Conservation (phyloP, 2,113 vertebrate species). For the Saiga tatarica region DNA sequence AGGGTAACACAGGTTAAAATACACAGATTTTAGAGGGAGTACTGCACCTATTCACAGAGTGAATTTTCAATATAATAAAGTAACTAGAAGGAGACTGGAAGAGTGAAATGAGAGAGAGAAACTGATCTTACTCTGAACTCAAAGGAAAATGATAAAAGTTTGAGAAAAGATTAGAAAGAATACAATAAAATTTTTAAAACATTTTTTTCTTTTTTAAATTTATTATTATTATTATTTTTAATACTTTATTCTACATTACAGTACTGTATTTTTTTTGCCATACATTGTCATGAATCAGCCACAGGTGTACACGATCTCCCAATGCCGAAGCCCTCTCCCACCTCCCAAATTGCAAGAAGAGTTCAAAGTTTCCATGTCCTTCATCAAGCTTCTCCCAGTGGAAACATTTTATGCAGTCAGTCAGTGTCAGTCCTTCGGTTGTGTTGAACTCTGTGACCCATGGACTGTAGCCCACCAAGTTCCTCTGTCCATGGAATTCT, state of each 20-base stretch:
- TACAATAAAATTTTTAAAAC: not conserved
- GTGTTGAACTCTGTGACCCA: not conserved
- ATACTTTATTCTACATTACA: no score
- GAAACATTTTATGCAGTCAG: not conserved
- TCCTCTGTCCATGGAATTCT: not conserved
- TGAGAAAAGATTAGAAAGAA: not conserved
- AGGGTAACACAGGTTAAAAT: not conserved
- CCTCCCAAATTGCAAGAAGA: not conserved
- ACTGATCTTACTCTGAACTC: not conserved
- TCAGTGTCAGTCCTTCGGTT: fast-evolving
- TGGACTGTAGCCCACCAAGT: not conserved
- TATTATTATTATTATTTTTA: no score
- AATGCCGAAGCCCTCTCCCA: no score
- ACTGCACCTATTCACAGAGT: not conserved
- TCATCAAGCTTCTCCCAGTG: not conserved
- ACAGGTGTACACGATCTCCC: no score
- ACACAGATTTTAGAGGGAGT: not conserved
- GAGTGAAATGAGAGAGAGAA: not conserved
- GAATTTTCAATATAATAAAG: not conserved
- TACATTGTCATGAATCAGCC: no score
- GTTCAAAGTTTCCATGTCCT: not conserved
- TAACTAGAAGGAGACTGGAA: not conserved
- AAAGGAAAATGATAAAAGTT: not conserved
- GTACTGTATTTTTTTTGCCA: no score
- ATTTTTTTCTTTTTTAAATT: not conserved